Evolutionary conservation across 2,888 invertebrate species (phyloP).

Genomic region (Ceriagrion tenellum): DNA sequence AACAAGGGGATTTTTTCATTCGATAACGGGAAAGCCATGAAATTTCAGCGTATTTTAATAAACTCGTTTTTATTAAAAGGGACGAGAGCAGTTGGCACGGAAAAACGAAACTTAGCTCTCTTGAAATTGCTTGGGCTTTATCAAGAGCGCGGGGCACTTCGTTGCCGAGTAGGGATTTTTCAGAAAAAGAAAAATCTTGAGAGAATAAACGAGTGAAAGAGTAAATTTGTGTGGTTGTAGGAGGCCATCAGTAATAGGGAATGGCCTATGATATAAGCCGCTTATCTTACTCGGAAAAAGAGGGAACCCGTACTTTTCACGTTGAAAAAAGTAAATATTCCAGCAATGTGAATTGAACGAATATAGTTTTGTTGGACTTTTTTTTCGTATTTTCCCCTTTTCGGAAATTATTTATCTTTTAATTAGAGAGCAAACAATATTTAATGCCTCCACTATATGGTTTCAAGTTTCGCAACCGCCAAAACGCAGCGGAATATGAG

Average conservation of each 20-base stretch:
- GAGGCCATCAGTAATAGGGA: neutral
- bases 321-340: neutral
- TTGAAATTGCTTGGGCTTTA: neutral
- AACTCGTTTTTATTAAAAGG: neutral
- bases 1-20: neutral
- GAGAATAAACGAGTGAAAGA: too few relatives aligned
- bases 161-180: neutral
- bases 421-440: neutral
- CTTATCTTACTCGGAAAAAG: neutral
- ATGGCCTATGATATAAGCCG: neutral
- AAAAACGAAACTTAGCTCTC: neutral
- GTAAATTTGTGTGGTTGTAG: neutral
- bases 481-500: neutral
- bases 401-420: neutral
- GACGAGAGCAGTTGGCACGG: neutral
- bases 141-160: neutral
- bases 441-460: neutral
- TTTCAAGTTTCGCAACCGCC: neutral
- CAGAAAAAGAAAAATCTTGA: neutral
- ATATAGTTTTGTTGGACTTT: neutral
- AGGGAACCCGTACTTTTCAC: neutral
- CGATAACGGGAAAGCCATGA: neutral
- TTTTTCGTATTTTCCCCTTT: neutral
- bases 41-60: neutral
- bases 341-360: neutral